A percentile compares a stretch with the other conserved stretches of the same genome.
These are phyloP conservation scores for Pandemis heparana DNA, from an alignment of 2,888 invertebrate species.

Conservation along the genomic window DNA sequence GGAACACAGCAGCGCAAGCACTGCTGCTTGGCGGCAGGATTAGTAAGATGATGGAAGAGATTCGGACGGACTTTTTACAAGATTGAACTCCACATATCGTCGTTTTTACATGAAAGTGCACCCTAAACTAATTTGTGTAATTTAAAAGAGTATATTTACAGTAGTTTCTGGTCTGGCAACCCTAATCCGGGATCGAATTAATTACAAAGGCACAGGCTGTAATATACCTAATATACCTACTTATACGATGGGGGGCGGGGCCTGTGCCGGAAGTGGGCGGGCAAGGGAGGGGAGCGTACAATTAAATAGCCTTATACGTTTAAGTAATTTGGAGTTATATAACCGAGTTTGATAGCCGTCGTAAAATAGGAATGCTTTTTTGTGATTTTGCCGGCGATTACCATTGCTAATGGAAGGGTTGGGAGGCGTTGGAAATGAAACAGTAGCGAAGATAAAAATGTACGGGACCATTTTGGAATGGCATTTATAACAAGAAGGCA, in stretches of 20 bases:
- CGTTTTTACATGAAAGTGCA: too few relatives aligned
- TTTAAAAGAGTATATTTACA: neutral
- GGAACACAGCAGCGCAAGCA: too few relatives aligned
- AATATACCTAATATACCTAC: conserved; percentile 34
- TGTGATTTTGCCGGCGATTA: conserved; percentile 1
- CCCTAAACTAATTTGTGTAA: neutral
- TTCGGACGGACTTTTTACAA: too few relatives aligned
- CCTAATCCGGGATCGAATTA: conserved; percentile 64
- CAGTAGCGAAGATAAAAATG: neutral
- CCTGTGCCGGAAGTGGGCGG: conserved; percentile 49
- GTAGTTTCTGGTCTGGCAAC: neutral
- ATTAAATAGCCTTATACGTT: conserved; percentile 62
- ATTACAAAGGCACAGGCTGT: conserved; percentile 55
- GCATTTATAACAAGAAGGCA: too few relatives aligned
- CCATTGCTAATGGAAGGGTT: conserved; percentile 22
- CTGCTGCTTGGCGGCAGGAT: too few relatives aligned
- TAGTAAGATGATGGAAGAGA: too few relatives aligned
- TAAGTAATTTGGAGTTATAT: conserved; percentile 59
- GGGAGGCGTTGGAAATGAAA: neutral
- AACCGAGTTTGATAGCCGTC: conserved; percentile 30
- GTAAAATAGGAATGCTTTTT: conserved; percentile 31
- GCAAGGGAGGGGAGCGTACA: conserved; percentile 49
- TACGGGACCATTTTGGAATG: neutral
- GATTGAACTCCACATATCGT: too few relatives aligned
- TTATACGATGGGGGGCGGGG: conserved; percentile 45